phyloP scores from a whole-genome alignment of 1,140 invertebrate genomes.

The Caenorhabditis remanei region DNA sequence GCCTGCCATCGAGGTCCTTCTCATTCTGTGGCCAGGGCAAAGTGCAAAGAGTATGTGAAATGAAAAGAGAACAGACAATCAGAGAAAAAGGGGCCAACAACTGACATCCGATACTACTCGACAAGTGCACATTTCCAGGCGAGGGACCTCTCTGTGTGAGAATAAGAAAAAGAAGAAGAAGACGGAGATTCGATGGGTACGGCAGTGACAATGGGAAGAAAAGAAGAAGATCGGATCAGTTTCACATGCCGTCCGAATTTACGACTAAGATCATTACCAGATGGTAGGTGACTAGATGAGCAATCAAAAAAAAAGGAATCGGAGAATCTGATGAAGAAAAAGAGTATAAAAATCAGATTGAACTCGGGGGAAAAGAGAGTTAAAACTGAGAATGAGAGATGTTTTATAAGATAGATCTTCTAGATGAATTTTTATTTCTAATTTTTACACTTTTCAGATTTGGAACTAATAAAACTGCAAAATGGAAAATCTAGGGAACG shows the following conservation, averaged over 20 bases:
- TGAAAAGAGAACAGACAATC: slow-evolving; percentile 46
- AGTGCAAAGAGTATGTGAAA: slow-evolving; percentile 51
- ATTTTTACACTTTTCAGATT: not conserved
- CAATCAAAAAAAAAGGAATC: slow-evolving; percentile 46
- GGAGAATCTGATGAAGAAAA: slow-evolving; percentile 12
- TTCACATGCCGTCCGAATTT: slow-evolving; percentile 56
- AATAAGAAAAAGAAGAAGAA: slow-evolving; percentile 27
- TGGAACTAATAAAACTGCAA: too few species aligned
- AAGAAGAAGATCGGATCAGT: slow-evolving; percentile 41
- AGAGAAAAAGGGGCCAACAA: slow-evolving; percentile 51
- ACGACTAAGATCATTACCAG: slow-evolving; percentile 43
- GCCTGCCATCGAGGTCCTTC: slow-evolving; percentile 9
- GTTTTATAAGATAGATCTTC: not conserved
- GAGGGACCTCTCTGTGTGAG: slow-evolving; percentile 37
- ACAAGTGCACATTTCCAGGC: slow-evolving; percentile 54
- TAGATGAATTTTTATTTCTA: not conserved
- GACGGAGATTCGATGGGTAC: slow-evolving; percentile 48
- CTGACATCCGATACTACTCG: slow-evolving; percentile 55
- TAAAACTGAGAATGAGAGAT: not conserved
- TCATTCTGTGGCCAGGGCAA: not conserved
- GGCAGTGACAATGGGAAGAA: slow-evolving; percentile 43
- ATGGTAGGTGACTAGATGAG: slow-evolving; percentile 48
- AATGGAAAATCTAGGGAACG: too few species aligned
- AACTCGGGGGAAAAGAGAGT: not conserved
- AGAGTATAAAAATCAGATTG: not conserved